Conservation (phyloP, 2,888 invertebrate genomes). For the Sericinus montela region DNA sequence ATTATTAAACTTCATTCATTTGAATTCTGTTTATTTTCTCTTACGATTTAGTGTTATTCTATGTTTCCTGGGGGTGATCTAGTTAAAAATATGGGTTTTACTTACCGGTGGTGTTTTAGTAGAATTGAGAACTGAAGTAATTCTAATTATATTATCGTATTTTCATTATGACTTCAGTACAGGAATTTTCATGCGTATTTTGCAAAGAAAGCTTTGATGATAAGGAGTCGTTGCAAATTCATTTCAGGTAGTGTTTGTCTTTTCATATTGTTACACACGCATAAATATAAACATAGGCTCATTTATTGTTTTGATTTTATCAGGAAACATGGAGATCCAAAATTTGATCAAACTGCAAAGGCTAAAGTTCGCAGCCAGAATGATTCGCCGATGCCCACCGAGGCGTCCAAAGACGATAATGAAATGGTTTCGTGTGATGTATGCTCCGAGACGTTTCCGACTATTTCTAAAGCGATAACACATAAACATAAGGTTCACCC, state of each 20-base stretch:
- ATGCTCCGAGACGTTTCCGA: constrained; percentile 77
- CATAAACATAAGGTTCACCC: constrained; percentile 84
- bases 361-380: constrained; percentile 37
- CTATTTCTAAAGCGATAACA: constrained; percentile 81
- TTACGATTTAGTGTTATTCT: background rate
- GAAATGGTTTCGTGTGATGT: constrained; percentile 79
- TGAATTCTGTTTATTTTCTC: too few relatives aligned
- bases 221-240: constrained; percentile 80
- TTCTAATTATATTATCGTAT: constrained; percentile 11
- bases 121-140: constrained; percentile 4
- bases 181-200: constrained; percentile 74
- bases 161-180: constrained; percentile 48
- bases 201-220: constrained; percentile 76
- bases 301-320: background rate
- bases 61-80: background rate
- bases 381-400: constrained; percentile 34
- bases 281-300: too few relatives aligned
- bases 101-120: background rate
- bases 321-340: constrained; percentile 82
- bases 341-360: constrained; percentile 70
- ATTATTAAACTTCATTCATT: too few relatives aligned
- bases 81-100: constrained; percentile 2
- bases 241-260: constrained; percentile 73
- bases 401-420: constrained; percentile 42
- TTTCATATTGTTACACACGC: background rate